Conservation (phyloP, 1,140 invertebrate species). For the Aphaenogaster rudis region DNA sequence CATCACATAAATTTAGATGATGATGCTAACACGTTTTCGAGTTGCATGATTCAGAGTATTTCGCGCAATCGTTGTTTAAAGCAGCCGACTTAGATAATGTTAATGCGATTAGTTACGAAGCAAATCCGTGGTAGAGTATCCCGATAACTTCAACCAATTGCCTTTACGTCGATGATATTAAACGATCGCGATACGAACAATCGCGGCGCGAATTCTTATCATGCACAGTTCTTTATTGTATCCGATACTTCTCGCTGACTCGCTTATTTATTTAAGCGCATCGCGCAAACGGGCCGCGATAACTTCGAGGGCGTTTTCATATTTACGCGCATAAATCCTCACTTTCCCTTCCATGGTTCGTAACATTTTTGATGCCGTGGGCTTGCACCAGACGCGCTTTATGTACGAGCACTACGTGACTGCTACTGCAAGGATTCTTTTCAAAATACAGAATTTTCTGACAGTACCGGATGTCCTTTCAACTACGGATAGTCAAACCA, state of each 20-base stretch:
- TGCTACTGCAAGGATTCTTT: slow-evolving; percentile 31
- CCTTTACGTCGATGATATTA: slow-evolving; percentile 5
- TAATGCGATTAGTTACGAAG: slow-evolving; percentile 44
- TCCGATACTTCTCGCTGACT: neutral
- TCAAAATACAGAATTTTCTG: slow-evolving; percentile 52
- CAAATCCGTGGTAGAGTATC: neutral
- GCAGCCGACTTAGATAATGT: slow-evolving; percentile 10
- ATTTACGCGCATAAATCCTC: slow-evolving; percentile 59
- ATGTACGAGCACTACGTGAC: slow-evolving; percentile 56
- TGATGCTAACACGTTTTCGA: slow-evolving; percentile 15
- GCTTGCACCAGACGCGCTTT: slow-evolving; percentile 37
- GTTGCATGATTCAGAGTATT: neutral
- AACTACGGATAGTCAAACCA: slow-evolving; percentile 4
- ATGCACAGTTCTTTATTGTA: neutral
- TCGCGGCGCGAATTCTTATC: neutral
- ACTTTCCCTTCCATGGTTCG: neutral
- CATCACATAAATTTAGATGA: slow-evolving; percentile 28
- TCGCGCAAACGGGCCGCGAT: slow-evolving; percentile 25
- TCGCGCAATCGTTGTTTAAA: slow-evolving; percentile 24
- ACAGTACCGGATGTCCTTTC: slow-evolving; percentile 17
- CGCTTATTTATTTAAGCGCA: slow-evolving; percentile 46
- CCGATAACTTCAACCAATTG: slow-evolving; percentile 1
- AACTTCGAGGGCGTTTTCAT: slow-evolving; percentile 46
- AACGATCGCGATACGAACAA: slow-evolving; percentile 1
- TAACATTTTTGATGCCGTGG: slow-evolving; percentile 55